Conservation (phyloP, 2,888 invertebrate species). For the Xestoiulus laeticollis region DNA sequence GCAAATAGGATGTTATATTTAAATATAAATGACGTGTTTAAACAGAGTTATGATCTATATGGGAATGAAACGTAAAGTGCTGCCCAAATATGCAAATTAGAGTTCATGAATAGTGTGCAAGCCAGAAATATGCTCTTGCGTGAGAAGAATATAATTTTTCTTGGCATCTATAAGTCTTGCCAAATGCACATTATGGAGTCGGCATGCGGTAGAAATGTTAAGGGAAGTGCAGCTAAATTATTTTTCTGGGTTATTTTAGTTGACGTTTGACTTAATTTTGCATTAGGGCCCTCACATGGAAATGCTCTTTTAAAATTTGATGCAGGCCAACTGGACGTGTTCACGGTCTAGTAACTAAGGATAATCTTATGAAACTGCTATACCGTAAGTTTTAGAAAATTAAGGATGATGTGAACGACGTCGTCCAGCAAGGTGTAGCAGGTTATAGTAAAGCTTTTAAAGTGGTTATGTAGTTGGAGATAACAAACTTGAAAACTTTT, state of each 20-base stretch:
- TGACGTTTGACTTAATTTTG: slow-evolving; percentile 37
- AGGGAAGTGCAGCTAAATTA: slow-evolving; percentile 24
- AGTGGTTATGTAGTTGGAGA: too few relatives aligned
- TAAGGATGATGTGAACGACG: too few relatives aligned
- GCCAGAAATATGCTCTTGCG: slow-evolving; percentile 12
- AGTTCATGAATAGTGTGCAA: neutral
- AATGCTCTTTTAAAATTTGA: neutral
- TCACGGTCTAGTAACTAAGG: neutral
- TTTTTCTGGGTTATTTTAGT: neutral
- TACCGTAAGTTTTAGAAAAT: neutral
- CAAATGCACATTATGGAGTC: slow-evolving; percentile 13
- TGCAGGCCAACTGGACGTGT: neutral
- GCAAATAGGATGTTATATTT: slow-evolving; percentile 24
- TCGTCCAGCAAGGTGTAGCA: too few relatives aligned
- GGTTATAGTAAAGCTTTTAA: too few relatives aligned
- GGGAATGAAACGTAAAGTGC: slow-evolving; percentile 4
- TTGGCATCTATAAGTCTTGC: slow-evolving; percentile 13
- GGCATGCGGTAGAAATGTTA: neutral
- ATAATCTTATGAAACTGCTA: neutral
- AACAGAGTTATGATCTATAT: neutral
- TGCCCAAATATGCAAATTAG: slow-evolving; percentile 28
- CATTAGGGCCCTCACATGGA: neutral
- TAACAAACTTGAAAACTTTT: too few relatives aligned
- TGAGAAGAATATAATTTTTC: slow-evolving; percentile 21
- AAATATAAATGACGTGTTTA: slow-evolving; percentile 37